These are phyloP conservation scores for Coleophora flavipennella DNA, from an alignment of 2,888 invertebrate species.

Conservation along the genomic window DNA sequence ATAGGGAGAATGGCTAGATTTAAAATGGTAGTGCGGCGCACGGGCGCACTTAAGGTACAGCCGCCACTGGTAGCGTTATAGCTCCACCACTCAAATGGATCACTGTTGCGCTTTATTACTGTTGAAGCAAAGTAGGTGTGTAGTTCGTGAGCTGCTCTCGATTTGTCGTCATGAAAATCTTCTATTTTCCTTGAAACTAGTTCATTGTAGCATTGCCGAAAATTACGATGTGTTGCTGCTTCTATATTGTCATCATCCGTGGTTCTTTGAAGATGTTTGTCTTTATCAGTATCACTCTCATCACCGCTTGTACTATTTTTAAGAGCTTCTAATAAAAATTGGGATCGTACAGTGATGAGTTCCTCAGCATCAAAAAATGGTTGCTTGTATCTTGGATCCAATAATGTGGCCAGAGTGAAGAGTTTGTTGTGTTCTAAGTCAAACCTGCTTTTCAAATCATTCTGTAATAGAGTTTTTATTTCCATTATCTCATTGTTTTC, in stretches of 20 bases:
- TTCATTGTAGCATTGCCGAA: constrained; percentile 3
- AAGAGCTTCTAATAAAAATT: background rate
- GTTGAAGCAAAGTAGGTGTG: constrained; percentile 2
- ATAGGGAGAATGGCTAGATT: no score
- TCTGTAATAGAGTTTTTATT: constrained; percentile 1
- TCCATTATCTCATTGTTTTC: constrained; percentile 1
- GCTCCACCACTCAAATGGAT: constrained; percentile 4
- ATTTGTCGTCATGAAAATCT: constrained; percentile 1
- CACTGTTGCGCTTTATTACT: constrained; percentile 1
- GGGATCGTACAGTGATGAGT: background rate
- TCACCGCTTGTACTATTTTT: constrained; percentile 1
- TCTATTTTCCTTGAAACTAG: constrained; percentile 1
- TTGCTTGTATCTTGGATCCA: constrained; percentile 5
- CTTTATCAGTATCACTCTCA: background rate
- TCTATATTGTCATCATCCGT: background rate
- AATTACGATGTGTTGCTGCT: constrained; percentile 1
- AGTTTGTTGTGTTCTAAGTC: no score
- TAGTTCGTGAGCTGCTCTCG: constrained; percentile 1
- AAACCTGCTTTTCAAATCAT: no score
- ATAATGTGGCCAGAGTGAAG: background rate
- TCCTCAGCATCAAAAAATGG: constrained; percentile 3
- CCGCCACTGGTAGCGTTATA: background rate
- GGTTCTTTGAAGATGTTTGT: background rate
- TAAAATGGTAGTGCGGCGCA: no score
- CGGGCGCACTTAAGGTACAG: no score